Evolutionary conservation across 2,113 vertebrate genomes (phyloP), one percentile per base, ranked within the genome.

Genomic region (Illadopsis cleaveri): DNA sequence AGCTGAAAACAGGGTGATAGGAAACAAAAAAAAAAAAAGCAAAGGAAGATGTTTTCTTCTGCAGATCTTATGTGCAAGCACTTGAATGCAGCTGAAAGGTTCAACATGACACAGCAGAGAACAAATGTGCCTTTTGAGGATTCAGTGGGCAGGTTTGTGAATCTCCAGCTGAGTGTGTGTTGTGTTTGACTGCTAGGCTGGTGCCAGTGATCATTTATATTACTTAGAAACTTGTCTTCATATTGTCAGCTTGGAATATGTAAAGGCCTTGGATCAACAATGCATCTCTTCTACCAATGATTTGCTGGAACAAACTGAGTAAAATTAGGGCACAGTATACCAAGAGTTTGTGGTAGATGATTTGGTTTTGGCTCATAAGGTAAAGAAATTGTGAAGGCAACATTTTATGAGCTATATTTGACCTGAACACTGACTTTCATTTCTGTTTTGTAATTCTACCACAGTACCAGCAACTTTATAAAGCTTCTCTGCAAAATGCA

Each of bases 161-260:
- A 60, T 68, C 80, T 88, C 61, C 10, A 5, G 4, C 54, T 70
- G 38, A 83, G 25, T 6, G 1, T n/a, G 17, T 68, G 64, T 28
- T 85, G 42, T 51, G 45, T 56, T 89, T 90, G 25, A 47, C 48
- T 62, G n/a, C 37, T 65, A 53, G 58, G 44, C 45, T 97, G 71
- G 79, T 94, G 90, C 56, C 64, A 51, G 80, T 31, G 84, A 90
- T 94, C 83, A 87, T 70, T 86, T 86, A 62, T 89, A 84, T 93
- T 76, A 38, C 71, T 94, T 94, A 95, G 87, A 95, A 95, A 94
- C 37, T 78, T 94, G 79, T 94, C 81, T 97, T 95, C 94, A 35
- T 91, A 78, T 82, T 89, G n/a, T 92, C 70, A 86, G 75, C 47
- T 93, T 95, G 78, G 77, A 92, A 91, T 96, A 56, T 90, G 51